Evolutionary conservation across 2,113 vertebrate species (phyloP), one percentile per base, ranked within the genome.

Genomic region (Nymphicus hollandicus): DNA sequence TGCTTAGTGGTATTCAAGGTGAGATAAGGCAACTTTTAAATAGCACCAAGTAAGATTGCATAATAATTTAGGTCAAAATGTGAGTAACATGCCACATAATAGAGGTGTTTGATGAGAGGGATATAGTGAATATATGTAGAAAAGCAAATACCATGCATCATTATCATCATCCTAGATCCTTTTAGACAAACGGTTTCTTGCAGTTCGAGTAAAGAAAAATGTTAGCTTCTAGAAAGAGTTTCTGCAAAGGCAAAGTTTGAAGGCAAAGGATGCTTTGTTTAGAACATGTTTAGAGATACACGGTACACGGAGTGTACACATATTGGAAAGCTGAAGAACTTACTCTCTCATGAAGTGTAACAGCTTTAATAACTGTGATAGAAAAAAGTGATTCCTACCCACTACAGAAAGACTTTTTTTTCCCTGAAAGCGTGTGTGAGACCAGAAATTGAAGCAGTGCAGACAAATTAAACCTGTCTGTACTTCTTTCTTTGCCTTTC

Each of bases 51-150:
- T 55, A 83, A 65, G 88, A 76, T 92, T 94, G 86, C 44, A 28
- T 90, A 96, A 94, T 92, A 84, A 79, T 95, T 93, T 86, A 89
- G 91, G 88, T 95, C 47, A 88, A 88, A 90, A 93, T 88, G n/a
- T 77, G 44, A 91, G 22, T 68, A 84, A 74, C 15, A 5, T 78
- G 37, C 86, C 83, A 79, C 22, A 31, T 61, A 91, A 50, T 24
- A 49, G 52, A 84, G 22, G 68, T 39, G 49, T 69, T 81, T 44
- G 35, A 64, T 81, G 76, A 91, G 64, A 28, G 81, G 53, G 65
- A 47, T 64, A 43, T 22, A 41, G 18, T 33, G 31, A 86, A n/a
- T 56, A 35, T 44, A 49, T 56, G 33, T 47, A 49, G 60, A 77
- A 60, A 29, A 84, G 72, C 55, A 78, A 64, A 74, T 52, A 39